Conservation (phyloP, 2,113 vertebrate genomes). For the Lampris megalopsis region DNA sequence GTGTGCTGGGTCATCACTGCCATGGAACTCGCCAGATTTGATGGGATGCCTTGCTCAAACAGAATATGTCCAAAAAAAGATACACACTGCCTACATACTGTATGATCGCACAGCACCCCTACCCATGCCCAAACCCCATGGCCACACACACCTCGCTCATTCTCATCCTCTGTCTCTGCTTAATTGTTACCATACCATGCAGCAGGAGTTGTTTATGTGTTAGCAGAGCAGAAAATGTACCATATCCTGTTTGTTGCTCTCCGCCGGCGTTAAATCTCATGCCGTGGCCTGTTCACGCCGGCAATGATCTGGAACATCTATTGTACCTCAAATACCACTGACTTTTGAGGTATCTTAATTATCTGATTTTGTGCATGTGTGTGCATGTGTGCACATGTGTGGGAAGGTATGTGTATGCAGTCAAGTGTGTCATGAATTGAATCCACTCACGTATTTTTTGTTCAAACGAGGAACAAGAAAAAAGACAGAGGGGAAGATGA, state of each 20-base stretch:
- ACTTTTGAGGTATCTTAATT: slow-evolving; percentile 14
- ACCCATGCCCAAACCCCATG: not conserved
- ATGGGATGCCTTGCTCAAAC: slow-evolving; percentile 20
- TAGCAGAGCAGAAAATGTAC: slow-evolving; percentile 45
- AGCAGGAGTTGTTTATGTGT: slow-evolving; percentile 57
- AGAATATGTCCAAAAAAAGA: not conserved
- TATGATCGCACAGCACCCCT: not conserved
- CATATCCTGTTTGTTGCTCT: slow-evolving; percentile 56
- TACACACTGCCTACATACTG: not conserved
- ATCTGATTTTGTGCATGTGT: slow-evolving; percentile 1
- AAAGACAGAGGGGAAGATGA: no score
- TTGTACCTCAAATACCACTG: not conserved
- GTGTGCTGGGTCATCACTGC: no score
- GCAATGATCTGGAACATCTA: slow-evolving; percentile 38
- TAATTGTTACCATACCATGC: slow-evolving; percentile 49
- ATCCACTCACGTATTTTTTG: no score
- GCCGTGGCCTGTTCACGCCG: slow-evolving; percentile 52
- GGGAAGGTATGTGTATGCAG: not conserved
- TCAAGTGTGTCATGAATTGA: not conserved
- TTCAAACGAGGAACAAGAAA: no score
- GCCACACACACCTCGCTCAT: slow-evolving; percentile 14
- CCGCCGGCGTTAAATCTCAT: slow-evolving; percentile 46
- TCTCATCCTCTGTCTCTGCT: slow-evolving; percentile 10
- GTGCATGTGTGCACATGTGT: slow-evolving; percentile 3
- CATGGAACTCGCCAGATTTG: not conserved